A percentile compares a stretch with the other conserved stretches of the same genome.
phyloP scores from a whole-genome alignment of 2,113 vertebrate species.

The Phalacrocorax aristotelis region DNA sequence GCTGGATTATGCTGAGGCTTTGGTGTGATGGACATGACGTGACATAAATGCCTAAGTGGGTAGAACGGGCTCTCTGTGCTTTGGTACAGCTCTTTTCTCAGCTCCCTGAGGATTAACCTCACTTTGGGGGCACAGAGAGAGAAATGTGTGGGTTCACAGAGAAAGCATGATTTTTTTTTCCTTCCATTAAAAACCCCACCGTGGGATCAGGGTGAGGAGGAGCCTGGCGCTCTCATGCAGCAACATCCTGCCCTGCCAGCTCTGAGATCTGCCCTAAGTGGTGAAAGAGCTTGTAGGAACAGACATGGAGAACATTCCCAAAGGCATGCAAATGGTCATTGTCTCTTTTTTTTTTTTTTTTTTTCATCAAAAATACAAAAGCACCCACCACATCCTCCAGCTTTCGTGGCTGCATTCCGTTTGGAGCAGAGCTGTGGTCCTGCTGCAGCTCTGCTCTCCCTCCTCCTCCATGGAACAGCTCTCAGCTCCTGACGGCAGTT shows the following conservation, averaged over 20 bases:
- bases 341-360: conserved; percentile 4
- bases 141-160: not conserved
- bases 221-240: conserved; percentile 41
- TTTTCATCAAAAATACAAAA: conserved; percentile 72
- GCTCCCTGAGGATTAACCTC: not conserved
- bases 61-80: not conserved
- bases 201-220: not conserved
- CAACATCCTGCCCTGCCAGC: conserved; percentile 15
- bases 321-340: conserved; percentile 63
- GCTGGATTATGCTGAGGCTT: not conserved
- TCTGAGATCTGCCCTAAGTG: conserved; percentile 5
- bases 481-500: conserved; percentile 55
- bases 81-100: not conserved
- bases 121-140: not conserved
- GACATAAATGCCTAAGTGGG: not conserved
- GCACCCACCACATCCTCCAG: conserved; percentile 13
- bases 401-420: not conserved
- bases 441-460: not conserved
- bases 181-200: not conserved
- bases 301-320: conserved; percentile 55
- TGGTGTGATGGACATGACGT: not conserved
- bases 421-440: not conserved
- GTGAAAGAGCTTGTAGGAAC: conserved; percentile 16
- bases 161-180: not conserved
- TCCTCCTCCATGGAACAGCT: not conserved